Evolutionary conservation across 2,113 vertebrate species (phyloP).

Genomic region (Calonectris borealis): DNA sequence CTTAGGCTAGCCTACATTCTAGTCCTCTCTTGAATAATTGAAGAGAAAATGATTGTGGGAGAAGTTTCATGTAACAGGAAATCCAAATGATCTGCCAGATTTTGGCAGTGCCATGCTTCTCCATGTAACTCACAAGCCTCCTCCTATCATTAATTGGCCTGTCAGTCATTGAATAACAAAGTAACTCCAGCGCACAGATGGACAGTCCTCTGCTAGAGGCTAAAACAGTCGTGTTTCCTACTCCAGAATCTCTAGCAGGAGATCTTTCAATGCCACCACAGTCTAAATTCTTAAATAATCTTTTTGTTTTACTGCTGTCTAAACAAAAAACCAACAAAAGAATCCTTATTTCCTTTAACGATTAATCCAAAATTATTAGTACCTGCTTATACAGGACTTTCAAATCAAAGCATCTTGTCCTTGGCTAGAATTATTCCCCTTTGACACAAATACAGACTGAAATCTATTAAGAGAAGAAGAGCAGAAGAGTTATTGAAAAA

Average conservation of each 20-base stretch:
- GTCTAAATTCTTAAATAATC: background rate
- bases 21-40: background rate
- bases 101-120: background rate
- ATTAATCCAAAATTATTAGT: background rate
- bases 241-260: background rate
- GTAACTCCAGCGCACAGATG: background rate
- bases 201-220: background rate
- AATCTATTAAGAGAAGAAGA: background rate
- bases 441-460: background rate
- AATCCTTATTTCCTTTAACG: background rate
- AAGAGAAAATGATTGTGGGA: background rate
- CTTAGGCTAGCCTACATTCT: background rate
- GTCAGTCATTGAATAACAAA: background rate
- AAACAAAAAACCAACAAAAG: background rate
- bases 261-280: background rate
- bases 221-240: background rate
- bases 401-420: background rate
- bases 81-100: background rate
- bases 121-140: background rate
- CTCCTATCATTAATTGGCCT: background rate
- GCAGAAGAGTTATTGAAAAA: background rate
- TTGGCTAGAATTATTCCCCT: background rate
- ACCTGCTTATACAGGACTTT: background rate
- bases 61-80: background rate
- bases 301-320: background rate